These are phyloP conservation scores for Aleadryas rufinucha DNA, from an alignment of 2,113 vertebrate species.

Conservation along the genomic window DNA sequence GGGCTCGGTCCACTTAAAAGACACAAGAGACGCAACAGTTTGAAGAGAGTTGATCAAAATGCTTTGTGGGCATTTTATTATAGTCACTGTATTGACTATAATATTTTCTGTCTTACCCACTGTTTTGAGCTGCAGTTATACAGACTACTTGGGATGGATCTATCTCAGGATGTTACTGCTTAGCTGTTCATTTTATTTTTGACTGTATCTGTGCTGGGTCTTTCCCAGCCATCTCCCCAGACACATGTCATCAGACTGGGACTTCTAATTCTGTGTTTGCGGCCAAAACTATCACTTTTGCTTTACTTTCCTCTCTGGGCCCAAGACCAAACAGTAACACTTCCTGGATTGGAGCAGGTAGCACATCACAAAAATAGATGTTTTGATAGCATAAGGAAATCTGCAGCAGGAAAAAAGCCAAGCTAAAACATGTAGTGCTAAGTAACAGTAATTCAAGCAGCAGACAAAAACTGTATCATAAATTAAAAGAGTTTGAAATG, in stretches of 20 bases:
- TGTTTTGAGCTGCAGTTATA: not conserved
- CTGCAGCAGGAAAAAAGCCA: not conserved
- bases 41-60: not conserved
- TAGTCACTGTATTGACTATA: not conserved
- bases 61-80: not conserved
- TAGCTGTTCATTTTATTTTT: not conserved
- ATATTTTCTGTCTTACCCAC: accelerated
- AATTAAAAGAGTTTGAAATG: not conserved
- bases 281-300: not conserved
- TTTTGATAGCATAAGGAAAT: not conserved
- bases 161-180: not conserved
- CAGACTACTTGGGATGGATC: not conserved
- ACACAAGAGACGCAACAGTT: not conserved
- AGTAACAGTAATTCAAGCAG: not conserved
- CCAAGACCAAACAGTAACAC: not conserved
- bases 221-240: not conserved
- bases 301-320: not conserved
- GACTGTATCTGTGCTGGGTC: not conserved
- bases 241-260: accelerated
- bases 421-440: not conserved
- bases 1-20: not conserved
- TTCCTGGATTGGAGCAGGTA: not conserved
- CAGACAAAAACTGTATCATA: not conserved
- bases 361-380: not conserved
- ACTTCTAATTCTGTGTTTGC: not conserved